Evolutionary conservation across 2,888 invertebrate species (phyloP), one percentile per base, ranked within the genome.

Genomic region (Harpalus rufipes): DNA sequence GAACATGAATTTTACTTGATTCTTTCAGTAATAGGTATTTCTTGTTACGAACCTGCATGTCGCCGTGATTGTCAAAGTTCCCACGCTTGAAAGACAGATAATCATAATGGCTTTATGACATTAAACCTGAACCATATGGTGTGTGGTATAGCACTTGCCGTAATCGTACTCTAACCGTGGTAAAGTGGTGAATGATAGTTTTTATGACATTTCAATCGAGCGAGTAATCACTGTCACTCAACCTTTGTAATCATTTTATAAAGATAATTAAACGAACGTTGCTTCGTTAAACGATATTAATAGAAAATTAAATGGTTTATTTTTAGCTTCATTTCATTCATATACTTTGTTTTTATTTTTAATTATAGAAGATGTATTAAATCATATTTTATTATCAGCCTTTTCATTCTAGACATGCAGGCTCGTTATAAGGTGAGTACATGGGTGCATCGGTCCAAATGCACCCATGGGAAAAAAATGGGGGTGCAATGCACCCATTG

Each of bases 51-150:
- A 5, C 25, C 68, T 68, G 68, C 32, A n/a, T 25, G 18, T 12
- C 63, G 12, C 12, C 63, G 21, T 10, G 21, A 25, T 12, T 25
- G 63, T 21, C 32, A 39, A 32, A 32, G 41, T 68, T 68, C 68
- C 14, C 68, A 68, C 68, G 68, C n/a, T 65, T 39, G 68, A 39
- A 68, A 14, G 68, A 68, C 68, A 68, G 68, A 68, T 68, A 68
- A 68, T 68, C 68, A 10, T 68, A 68, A 63, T 63, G 63, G 63
- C 63, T 63, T 63, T 21, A 63, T 12, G 63, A 21, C 63, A 18
- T 21, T 63, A 63, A 63, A 39, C 41, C 68, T 39, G 41, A 39
- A 39, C 14, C 68, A 68, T 32, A 68, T 32, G 68, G 12, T 68
- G 39, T 25, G 12, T 25, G 41, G n/a, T 59, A 59, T 8, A 14